Base-by-base conservation (phyloP, 2,113 vertebrate species). In the Callipepla squamata region DNA sequence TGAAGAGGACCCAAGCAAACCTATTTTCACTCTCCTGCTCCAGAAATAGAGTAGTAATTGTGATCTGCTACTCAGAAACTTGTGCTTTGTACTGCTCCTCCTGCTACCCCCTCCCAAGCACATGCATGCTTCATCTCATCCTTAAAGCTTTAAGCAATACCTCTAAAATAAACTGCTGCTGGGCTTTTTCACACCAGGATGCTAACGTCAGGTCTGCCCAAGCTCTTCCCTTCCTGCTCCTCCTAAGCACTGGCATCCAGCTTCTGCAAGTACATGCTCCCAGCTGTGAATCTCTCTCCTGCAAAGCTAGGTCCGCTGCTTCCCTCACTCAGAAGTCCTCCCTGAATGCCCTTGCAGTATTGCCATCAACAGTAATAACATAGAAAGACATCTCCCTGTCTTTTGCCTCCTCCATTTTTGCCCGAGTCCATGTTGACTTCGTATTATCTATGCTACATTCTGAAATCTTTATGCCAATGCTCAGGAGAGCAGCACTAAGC, bases 401-500 rank as follows among this genome's bases (percentile, higher is more conserved):
- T 40, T 34, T 28, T 38, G 15, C 32, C 11, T 47, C 22, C 42
- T 47, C 34, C 55, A 38, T 75, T 84, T 79, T 44, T 38, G 13
- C 28, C 57, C 47, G 28, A 28, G 57, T 25, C 50, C 42, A 34
- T 1, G 0, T 18, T 75, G 1, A 1, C 17, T 42, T 40, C 23
- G 5, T 53, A 28, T 45, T 36, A 59, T 21, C 69, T 13, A 17
- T n/a, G 17, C 6, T 32, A 55, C 26, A 10, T 50, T 74, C 42
- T 38, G 10, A 51, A 45, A 75, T 55, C 62, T 36, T 36, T 21
- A 4, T 23, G 9, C 45, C 34, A 42, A 4, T 18, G 25, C 76
- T 59, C n/a, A 30, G 23, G 28, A 75, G 48, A 59, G 14, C 34
- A n/a, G 36, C 32, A 36, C 22, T 25, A 13, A 65, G 38, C 28